Percentiles rank a stretch among this genome's conserved stretches.
These are phyloP conservation scores for Apantesis nais DNA, from an alignment of 2,888 invertebrate genomes.

Conservation along the genomic window DNA sequence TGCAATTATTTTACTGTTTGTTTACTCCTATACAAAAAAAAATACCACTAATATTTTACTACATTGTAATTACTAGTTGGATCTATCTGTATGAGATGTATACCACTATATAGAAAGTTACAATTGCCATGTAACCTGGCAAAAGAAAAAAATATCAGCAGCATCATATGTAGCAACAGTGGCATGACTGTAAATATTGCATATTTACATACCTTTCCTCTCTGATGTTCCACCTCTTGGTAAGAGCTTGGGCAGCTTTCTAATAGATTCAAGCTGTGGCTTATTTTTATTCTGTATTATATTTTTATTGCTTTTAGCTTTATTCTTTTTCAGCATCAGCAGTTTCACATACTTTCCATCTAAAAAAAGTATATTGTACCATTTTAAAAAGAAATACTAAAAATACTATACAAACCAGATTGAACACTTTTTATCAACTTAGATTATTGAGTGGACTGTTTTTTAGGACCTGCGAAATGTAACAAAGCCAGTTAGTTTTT, in stretches of 20 bases:
- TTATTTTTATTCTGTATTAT: constrained; percentile 40
- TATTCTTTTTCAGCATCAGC: constrained; percentile 63
- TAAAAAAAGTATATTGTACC: constrained; percentile 26
- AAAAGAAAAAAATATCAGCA: background rate
- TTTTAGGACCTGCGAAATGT: too few species aligned
- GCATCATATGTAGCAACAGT: background rate
- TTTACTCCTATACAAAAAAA: background rate
- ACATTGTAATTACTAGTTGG: background rate
- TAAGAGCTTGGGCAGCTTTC: constrained; percentile 66
- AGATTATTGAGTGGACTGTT: too few species aligned
- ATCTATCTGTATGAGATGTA: background rate
- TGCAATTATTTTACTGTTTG: background rate
- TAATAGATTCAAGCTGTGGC: constrained; percentile 34
- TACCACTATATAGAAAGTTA: background rate
- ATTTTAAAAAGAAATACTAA: background rate
- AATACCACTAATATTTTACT: background rate
- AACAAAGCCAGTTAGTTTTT: too few species aligned
- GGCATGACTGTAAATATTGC: background rate
- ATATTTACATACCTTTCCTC: constrained; percentile 64
- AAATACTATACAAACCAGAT: too few species aligned
- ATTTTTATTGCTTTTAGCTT: constrained; percentile 48
- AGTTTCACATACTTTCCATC: constrained; percentile 66
- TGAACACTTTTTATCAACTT: too few species aligned
- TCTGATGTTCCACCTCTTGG: constrained; percentile 55
- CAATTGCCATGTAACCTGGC: background rate